A percentile compares a stretch with the other conserved stretches of the same genome.
These are phyloP conservation scores for Anguilla obscura DNA, from an alignment of 2,797 vertebrate species.

Conservation along the genomic window DNA sequence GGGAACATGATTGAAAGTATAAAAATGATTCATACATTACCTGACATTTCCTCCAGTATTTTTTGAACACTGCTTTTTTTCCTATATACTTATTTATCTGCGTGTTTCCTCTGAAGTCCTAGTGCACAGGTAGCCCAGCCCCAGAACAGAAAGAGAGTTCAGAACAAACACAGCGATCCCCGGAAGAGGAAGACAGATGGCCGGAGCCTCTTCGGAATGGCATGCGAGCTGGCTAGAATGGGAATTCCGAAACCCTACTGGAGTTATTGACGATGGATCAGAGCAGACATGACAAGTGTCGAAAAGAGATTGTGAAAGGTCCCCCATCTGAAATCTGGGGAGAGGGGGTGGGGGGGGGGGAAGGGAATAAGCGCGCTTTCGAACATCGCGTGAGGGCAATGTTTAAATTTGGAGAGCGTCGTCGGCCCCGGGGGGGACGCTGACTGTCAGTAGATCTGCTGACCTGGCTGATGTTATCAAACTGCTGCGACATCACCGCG, in stretches of 20 bases:
- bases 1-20: neutral
- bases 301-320: neutral
- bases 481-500: neutral
- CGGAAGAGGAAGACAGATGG: neutral
- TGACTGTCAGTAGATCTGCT: neutral
- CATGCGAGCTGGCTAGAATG: neutral
- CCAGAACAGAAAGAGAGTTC: neutral
- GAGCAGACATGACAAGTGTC: neutral
- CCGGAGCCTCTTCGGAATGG: neutral
- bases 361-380: neutral
- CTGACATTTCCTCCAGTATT: neutral
- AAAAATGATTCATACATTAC: neutral
- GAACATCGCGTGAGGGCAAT: neutral
- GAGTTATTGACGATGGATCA: neutral
- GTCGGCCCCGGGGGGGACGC: neutral
- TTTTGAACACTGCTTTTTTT: neutral
- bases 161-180: neutral
- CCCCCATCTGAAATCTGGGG: neutral
- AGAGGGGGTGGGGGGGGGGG: neutral
- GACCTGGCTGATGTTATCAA: neutral
- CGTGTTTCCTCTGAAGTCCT: neutral
- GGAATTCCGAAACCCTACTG: neutral
- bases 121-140: neutral
- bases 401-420: slow-evolving; percentile 5
- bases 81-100: neutral